Conservation (phyloP, 2,113 vertebrate genomes). For the Phalacrocorax brasilianus region DNA sequence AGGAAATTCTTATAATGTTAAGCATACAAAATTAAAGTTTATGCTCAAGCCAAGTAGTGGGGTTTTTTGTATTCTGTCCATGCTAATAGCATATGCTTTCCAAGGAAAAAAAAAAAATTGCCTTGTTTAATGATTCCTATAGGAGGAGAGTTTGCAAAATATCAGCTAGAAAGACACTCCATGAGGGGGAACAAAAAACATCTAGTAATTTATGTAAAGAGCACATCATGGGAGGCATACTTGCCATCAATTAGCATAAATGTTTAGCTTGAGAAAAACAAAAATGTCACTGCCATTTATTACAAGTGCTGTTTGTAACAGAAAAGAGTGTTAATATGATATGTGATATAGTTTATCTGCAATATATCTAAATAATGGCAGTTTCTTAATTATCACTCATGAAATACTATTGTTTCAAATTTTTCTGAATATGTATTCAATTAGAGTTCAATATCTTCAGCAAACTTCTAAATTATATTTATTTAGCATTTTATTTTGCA, state of each 20-base stretch:
- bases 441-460: not conserved
- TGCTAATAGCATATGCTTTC: not conserved
- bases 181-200: not conserved
- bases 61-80: not conserved
- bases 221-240: not conserved
- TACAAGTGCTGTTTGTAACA: not conserved
- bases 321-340: not conserved
- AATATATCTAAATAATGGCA: not conserved
- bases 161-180: not conserved
- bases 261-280: not conserved
- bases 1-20: not conserved
- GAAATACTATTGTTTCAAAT: not conserved
- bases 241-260: not conserved
- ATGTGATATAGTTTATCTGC: not conserved
- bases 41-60: not conserved
- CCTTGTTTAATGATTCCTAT: not conserved
- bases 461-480: not conserved
- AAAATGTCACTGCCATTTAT: not conserved
- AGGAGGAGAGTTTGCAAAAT: not conserved
- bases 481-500: not conserved
- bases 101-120: not conserved
- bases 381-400: not conserved
- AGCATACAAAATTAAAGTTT: not conserved
- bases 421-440: not conserved
- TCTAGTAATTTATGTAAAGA: not conserved